Evolutionary conservation across 2,113 vertebrate genomes (phyloP), one percentile per base, ranked within the genome.

Genomic region (Spilogale gracilis): DNA sequence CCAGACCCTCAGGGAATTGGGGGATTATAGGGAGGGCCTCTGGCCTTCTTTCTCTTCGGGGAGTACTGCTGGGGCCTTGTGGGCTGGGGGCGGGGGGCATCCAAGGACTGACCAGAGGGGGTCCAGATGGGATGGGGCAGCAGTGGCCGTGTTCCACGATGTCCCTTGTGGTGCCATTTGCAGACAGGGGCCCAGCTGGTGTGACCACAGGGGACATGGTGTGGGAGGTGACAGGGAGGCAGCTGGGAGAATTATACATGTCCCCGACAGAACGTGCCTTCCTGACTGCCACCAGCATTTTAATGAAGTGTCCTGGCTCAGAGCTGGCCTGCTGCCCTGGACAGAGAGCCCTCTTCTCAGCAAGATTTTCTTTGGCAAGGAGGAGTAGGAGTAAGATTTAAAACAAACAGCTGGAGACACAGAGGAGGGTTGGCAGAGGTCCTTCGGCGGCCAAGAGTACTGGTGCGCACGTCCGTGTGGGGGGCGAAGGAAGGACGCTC

Each of bases 121-220:
- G 52, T 9, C 13, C 0, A 1, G n/a, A 2, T 0, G 0, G 14
- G 7, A 0, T 1, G 0, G 32, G 27, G 23, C 30, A 5, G 9
- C 32, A 25, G 2, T n/a, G 7, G 4, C 60, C 16, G 2, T 11
- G 10, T 13, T 16, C 11, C 9, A 10, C 11, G 1, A 9, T 1
- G 10, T 45, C 76, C 74, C 76, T 65, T 7, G 6, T 27, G n/a
- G 32, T 8, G 79, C 32, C 50, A 0, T 23, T 6, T 17, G 60
- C 38, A 58, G 82, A 52, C 1, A 0, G 30, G 0, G 69, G 45
- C 63, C 45, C 20, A 0, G 80, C 56, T 9, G 50, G 74, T 2
- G 5, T 71, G 60, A 83, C 60, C 4, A 0, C 16, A 1, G 45
- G 54, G 30, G 71, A 30, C 5, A 0, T 0, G 18, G 32, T 5